Evolutionary conservation across 2,888 invertebrate genomes (phyloP).

Genomic region (Mongoloraphidia duomilia): DNA sequence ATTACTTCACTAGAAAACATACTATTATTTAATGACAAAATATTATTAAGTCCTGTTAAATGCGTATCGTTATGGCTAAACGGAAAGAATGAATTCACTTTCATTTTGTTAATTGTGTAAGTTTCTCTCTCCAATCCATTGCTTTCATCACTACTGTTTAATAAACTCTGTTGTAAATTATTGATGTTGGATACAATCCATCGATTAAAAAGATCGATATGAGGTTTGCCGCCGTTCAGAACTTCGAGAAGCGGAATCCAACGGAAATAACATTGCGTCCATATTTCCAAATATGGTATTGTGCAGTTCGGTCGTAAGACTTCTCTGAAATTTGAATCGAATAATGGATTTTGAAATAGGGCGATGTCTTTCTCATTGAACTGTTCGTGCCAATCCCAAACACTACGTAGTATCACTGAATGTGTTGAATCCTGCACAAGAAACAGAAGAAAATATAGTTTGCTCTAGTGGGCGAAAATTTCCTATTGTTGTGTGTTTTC

Average conservation of each 20-base stretch:
- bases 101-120: conserved; percentile 12
- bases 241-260: conserved; percentile 77
- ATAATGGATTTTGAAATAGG: conserved; percentile 77
- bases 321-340: conserved; percentile 28
- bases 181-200: conserved; percentile 33
- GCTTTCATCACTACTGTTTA: conserved; percentile 12
- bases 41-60: conserved; percentile 23
- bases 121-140: neutral
- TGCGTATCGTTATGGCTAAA: conserved; percentile 28
- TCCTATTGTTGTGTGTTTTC: too few relatives aligned
- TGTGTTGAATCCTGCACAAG: conserved; percentile 29
- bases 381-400: conserved; percentile 87
- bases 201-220: conserved; percentile 38
- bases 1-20: conserved; percentile 43
- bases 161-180: conserved; percentile 24
- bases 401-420: conserved; percentile 50
- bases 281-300: conserved; percentile 50
- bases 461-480: too few relatives aligned
- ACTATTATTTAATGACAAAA: conserved; percentile 37
- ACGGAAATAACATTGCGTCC: conserved; percentile 82
- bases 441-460: neutral
- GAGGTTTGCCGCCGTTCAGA: conserved; percentile 49
- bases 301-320: conserved; percentile 35
- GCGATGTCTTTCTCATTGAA: conserved; percentile 67
- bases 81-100: conserved; percentile 34